Conservation (phyloP, 2,888 invertebrate species). For the Stictocephala bisonia region DNA sequence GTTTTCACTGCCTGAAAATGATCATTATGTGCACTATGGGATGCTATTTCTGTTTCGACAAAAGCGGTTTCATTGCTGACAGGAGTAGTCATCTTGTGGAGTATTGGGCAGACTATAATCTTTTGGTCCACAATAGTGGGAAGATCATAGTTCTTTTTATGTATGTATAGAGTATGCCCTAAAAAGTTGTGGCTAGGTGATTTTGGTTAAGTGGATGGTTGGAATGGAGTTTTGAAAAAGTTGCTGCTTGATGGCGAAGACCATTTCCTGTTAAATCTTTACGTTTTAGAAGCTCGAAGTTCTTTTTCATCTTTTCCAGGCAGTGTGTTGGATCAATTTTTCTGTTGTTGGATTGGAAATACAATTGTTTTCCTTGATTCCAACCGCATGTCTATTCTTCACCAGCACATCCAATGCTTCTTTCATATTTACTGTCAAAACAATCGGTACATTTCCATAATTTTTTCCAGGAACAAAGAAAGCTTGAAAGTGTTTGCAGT, state of each 20-base stretch:
- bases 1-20: too few relatives aligned
- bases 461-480: slow-evolving; percentile 1
- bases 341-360: neutral
- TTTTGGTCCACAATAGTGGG: neutral
- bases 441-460: neutral
- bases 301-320: neutral
- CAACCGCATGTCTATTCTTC: neutral
- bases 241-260: neutral
- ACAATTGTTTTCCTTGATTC: neutral
- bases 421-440: neutral
- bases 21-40: too few relatives aligned
- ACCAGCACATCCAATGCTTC: neutral
- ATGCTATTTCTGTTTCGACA: too few relatives aligned
- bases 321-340: neutral
- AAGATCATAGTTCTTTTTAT: neutral
- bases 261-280: slow-evolving; percentile 3
- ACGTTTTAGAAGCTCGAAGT: neutral
- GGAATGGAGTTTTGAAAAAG: slow-evolving; percentile 4
- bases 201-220: neutral
- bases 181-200: neutral
- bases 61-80: too few relatives aligned
- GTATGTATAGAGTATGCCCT: slow-evolving; percentile 9
- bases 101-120: neutral
- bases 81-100: too few relatives aligned
- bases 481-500: neutral